phyloP scores from a whole-genome alignment of 2,888 invertebrate species.

The Ischnus inquisitorius region DNA sequence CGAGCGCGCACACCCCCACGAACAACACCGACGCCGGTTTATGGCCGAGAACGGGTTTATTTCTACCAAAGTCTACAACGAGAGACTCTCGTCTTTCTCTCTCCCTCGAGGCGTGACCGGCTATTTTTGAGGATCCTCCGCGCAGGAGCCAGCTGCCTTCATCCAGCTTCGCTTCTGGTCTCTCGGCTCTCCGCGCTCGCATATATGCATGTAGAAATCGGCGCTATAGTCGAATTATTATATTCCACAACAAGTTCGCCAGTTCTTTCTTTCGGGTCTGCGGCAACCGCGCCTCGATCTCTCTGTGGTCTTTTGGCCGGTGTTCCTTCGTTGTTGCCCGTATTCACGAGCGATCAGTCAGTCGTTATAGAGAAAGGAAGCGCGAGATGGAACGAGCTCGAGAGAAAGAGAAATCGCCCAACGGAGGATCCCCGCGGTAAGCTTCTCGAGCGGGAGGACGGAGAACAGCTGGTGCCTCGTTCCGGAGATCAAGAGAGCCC shows the following conservation, averaged over 20 bases:
- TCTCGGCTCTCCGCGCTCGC: constrained; percentile 16
- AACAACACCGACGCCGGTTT: constrained; percentile 51
- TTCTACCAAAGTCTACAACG: constrained; percentile 31
- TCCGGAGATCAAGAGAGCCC: constrained; percentile 55
- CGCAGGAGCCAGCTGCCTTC: constrained; percentile 70
- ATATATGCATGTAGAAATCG: constrained; percentile 3
- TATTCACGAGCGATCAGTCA: constrained; percentile 70
- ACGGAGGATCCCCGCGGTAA: constrained; percentile 40
- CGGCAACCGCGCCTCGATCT: constrained; percentile 56
- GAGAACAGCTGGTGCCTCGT: constrained; percentile 69
- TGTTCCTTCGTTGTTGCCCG: constrained; percentile 44
- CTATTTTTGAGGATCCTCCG: constrained; percentile 69
- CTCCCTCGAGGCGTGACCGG: constrained; percentile 69
- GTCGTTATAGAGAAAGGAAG: constrained; percentile 73
- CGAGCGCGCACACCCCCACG: constrained; percentile 71
- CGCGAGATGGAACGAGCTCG: constrained; percentile 24
- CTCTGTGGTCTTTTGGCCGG: constrained; percentile 46
- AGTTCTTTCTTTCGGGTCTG: constrained; percentile 25
- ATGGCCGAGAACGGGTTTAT: constrained; percentile 49
- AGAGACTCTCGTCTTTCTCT: constrained; percentile 29
- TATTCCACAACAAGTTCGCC: constrained; percentile 36
- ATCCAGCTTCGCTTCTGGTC: constrained; percentile 25
- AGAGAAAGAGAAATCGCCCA: constrained; percentile 46
- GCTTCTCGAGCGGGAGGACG: constrained; percentile 63
- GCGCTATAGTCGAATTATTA: constrained; percentile 35